Base-by-base conservation (phyloP, 2,888 invertebrate species). In the Hirtodrosophila histrioides region DNA sequence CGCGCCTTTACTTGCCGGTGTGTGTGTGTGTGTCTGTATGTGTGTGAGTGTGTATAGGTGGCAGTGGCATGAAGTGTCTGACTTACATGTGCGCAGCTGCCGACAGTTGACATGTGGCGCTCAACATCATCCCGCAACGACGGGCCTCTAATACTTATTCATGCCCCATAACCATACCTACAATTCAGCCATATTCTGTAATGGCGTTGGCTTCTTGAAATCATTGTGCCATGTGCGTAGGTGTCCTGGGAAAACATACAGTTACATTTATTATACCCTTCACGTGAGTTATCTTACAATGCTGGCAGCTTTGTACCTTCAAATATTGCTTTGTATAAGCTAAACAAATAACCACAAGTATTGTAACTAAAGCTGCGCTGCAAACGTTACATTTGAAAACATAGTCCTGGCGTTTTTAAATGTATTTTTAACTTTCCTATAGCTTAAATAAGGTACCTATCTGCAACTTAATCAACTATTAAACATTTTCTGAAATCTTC, bases 61-160 rank as follows among this genome's bases (percentile, higher is more conserved):
- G 46, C 79, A 64, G 58, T 50, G 61, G 50, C 72, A 63, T 81
- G 69, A 81, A 83, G 84, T 86, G 78, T 75, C 77, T 84, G 78
- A 82, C 80, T 79, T 79, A 75, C 82, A 83, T 82, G 80, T 81
- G 82, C 82, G 70, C 77, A 78, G 71, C 69, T 76, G 76, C 70
- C 75, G 81, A 75, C 86, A 86, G 86, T 83, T 84, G 84, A 83
- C 86, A 83, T 69, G 86, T 65, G 82, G 71, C 77, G 65, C 76
- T 65, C 69, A 66, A 69, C 73, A 54, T 63, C 57, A 74, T 74
- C 75, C 72, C 69, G 72, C 69, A 46, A 54, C 64, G 65, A 51
- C 66, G 29, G 12, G 24, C 44, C 49, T 57, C 67, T 63, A 58
- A 62, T 67, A 60, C 74, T 69, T 66, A 64, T 76, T 69, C 61